Percentiles rank a stretch among this genome's conserved stretches.
Conservation (phyloP, 2,113 vertebrate species). For the Mus spicilegus region DNA sequence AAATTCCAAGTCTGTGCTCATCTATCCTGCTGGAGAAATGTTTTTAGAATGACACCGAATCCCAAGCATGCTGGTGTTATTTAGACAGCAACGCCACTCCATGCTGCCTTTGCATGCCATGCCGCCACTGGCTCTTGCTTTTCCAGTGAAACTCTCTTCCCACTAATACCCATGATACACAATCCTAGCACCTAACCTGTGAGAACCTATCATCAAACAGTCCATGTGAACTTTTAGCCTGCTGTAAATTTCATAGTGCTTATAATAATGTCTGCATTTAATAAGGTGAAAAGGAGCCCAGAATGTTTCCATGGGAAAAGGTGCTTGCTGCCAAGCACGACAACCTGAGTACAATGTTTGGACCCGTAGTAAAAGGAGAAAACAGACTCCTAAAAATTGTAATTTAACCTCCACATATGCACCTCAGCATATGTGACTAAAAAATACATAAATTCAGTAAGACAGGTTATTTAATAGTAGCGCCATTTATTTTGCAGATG, state of each 20-base stretch:
- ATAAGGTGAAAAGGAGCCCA: too few relatives aligned
- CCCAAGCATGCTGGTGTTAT: background rate
- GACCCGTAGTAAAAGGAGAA: background rate
- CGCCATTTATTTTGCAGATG: background rate
- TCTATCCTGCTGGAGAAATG: background rate
- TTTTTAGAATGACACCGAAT: constrained; percentile 24
- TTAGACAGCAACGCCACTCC: background rate
- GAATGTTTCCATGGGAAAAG: background rate
- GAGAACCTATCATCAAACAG: background rate
- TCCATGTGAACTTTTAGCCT: background rate
- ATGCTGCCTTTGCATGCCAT: background rate
- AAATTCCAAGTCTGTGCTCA: background rate
- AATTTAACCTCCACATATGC: background rate
- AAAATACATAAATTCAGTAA: background rate
- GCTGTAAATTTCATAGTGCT: background rate
- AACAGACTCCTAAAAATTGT: background rate
- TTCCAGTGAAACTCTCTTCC: background rate
- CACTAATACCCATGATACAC: background rate
- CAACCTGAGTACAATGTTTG: background rate
- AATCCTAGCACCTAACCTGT: background rate
- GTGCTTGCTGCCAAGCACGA: background rate
- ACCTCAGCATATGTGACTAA: too few relatives aligned
- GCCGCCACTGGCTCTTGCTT: background rate
- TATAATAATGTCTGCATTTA: background rate
- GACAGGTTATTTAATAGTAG: background rate